Base-by-base conservation (phyloP, 2,797 vertebrate species). In the Poeciliopsis infans region DNA sequence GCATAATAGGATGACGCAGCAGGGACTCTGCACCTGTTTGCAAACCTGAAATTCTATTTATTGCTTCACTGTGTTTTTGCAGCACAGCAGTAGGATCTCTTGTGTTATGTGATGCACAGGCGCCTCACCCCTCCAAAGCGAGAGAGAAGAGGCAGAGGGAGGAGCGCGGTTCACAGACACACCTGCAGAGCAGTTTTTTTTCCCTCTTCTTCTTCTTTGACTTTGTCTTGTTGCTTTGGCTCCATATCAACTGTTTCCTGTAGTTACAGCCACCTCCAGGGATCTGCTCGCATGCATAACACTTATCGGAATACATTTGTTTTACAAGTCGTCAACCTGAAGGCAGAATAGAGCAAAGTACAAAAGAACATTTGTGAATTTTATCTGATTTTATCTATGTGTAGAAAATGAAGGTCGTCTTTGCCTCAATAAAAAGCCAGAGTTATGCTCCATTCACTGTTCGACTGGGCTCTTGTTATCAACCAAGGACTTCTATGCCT, bases 161-260 rank as follows among this genome's bases (percentile, higher is more conserved):
- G 74, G 83, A 86, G 49, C 31, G 51, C 20, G 79, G 81, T 33
- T 83, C 88, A 84, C 79, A 77, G 85, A 87, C 80, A 80, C 91
- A 89, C 83, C 83, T 85, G 81, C 75, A 81, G 81, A 43, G 39
- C 76, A 74, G 88, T 82, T 76, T 78, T 84, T 74, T 79, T 77
- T 74, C 75, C 12, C 6, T 49, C 23, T 33, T 49, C 13, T 73
- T 47, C 57, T 64, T 16, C 53, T 64, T 80, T 74, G 72, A 20
- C 76, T 72, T 85, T 78, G 76, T 73, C 53, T 74, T 61, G 1
- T 88, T 79, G 74, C 85, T 85, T 87, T 64, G 72, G 85, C 90
- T 80, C 80, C 87, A 82, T 92, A 81, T 85, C 91, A 94, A 93
- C 92, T 73, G 88, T 91, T 89, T 83, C 90, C 87, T 87, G 74